Percentiles rank a stretch among this genome's conserved stretches.
Evolutionary conservation across 2,113 vertebrate species (phyloP).

Genomic region (Neolamprologus cancellatus): DNA sequence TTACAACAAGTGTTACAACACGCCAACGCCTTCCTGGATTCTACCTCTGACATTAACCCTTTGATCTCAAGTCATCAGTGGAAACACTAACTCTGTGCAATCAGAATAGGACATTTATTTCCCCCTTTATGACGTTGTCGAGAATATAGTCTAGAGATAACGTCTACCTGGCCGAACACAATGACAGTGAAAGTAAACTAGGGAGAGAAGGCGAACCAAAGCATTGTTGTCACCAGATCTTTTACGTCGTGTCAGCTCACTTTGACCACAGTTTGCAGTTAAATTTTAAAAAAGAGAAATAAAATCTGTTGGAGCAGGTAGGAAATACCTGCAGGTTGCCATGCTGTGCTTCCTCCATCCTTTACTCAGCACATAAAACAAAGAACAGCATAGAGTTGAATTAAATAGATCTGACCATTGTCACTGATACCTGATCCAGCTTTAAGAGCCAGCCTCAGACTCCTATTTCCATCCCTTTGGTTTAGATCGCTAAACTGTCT

Average conservation of each 20-base stretch:
- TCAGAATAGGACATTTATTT: neutral
- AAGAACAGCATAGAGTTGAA: neutral
- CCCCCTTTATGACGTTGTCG: rapidly evolving
- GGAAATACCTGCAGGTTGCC: neutral
- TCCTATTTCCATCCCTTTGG: neutral
- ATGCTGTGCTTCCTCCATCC: neutral
- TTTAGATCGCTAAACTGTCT: neutral
- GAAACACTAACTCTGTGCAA: neutral
- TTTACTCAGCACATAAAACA: neutral
- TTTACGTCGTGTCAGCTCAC: rapidly evolving
- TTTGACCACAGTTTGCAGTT: neutral
- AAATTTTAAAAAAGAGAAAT: neutral
- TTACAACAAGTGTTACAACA: neutral
- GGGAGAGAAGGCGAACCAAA: neutral
- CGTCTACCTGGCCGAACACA: neutral
- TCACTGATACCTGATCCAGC: neutral
- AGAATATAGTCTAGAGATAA: neutral
- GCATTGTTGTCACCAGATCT: neutral
- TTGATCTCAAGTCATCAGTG: neutral
- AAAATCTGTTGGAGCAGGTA: neutral
- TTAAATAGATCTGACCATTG: neutral
- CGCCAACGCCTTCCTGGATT: neutral
- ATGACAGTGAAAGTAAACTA: neutral
- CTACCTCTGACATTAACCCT: neutral
- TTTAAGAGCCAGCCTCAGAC: neutral